phyloP scores from a whole-genome alignment of 2,888 invertebrate genomes.

The Cosmopolites sordidus region DNA sequence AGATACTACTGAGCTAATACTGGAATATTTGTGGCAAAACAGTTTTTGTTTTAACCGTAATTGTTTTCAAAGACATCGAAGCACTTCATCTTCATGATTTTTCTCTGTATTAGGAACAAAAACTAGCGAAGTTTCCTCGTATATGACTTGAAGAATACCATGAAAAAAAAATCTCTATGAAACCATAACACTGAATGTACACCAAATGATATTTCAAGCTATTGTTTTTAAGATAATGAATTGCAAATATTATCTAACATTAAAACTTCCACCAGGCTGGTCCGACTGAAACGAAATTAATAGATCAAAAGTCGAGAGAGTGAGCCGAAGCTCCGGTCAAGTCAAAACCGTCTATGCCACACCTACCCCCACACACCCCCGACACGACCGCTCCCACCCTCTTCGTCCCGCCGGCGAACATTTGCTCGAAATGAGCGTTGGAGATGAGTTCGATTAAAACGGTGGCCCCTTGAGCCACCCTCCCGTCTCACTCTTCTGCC shows the following conservation, averaged over 20 bases:
- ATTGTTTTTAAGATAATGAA: neutral
- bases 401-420: constrained; percentile 37
- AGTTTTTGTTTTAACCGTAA: too few relatives aligned
- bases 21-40: too few relatives aligned
- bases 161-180: too few relatives aligned
- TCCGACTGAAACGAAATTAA: neutral
- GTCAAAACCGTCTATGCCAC: neutral
- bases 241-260: neutral
- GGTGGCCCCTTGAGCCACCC: constrained; percentile 22
- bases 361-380: constrained; percentile 34
- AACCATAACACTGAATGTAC: too few relatives aligned
- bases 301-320: neutral
- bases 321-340: neutral
- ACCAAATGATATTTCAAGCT: too few relatives aligned
- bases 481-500: constrained; percentile 17
- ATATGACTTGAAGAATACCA: too few relatives aligned
- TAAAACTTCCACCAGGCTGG: neutral
- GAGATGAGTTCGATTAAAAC: constrained; percentile 51
- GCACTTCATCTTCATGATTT: too few relatives aligned
- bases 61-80: too few relatives aligned
- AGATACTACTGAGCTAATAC: too few relatives aligned
- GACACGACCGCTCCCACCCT: constrained; percentile 48
- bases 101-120: too few relatives aligned
- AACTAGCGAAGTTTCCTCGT: too few relatives aligned
- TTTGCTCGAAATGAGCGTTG: constrained; percentile 50